A percentile compares a stretch with the other conserved stretches of the same genome.
These are phyloP conservation scores for Cavia aperea DNA, from an alignment of 2,113 vertebrate species.

Conservation along the genomic window DNA sequence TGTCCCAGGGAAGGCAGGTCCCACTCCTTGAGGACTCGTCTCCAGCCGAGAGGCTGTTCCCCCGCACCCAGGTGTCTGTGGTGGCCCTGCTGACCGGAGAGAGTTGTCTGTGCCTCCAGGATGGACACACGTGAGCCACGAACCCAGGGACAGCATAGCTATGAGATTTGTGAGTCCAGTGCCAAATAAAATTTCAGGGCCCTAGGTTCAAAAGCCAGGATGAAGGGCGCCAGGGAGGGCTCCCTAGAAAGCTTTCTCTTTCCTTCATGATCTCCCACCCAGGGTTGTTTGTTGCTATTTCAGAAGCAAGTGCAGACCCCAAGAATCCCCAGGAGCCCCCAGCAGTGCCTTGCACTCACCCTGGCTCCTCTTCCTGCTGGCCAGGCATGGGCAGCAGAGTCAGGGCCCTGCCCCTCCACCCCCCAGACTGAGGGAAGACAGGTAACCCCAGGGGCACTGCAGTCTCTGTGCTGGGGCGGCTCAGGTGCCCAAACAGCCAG, in stretches of 20 bases:
- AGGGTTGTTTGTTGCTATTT: background rate
- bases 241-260: background rate
- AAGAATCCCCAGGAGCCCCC: fast-evolving
- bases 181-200: background rate
- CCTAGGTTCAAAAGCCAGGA: background rate
- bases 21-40: background rate
- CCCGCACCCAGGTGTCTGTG: background rate
- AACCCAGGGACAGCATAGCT: fast-evolving
- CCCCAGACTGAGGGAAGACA: background rate
- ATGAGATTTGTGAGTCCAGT: background rate
- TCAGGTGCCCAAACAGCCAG: background rate
- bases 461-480: too few species aligned
- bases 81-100: background rate
- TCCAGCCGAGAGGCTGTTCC: background rate
- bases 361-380: too few species aligned
- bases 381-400: background rate
- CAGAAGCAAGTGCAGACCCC: background rate
- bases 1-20: background rate
- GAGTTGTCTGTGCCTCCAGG: fast-evolving
- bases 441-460: background rate
- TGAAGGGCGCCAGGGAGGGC: fast-evolving
- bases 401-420: fast-evolving
- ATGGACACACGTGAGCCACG: background rate
- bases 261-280: background rate
- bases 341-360: background rate